A percentile compares a stretch with the other conserved stretches of the same genome.
phyloP scores from a whole-genome alignment of 2,888 invertebrate genomes.

The Tridacna crocea region DNA sequence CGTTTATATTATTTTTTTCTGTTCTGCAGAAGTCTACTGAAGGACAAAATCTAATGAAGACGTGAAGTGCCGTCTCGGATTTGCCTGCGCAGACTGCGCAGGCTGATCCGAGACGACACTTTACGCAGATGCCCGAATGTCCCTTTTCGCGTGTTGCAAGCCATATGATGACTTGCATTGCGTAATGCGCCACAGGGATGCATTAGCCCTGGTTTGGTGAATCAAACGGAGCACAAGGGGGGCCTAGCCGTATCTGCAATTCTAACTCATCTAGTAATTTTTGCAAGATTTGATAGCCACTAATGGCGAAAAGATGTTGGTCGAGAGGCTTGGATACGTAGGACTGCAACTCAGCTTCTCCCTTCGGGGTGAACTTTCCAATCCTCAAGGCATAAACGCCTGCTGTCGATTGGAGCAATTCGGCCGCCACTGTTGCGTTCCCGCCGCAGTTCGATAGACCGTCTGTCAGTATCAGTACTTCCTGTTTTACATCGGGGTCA shows the following conservation, averaged over 20 bases:
- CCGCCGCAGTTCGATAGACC: conserved; percentile 33
- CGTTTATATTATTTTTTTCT: too few relatives aligned
- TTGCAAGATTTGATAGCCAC: neutral
- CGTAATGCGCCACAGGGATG: too few relatives aligned
- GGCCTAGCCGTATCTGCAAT: neutral
- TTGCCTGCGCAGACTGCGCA: too few relatives aligned
- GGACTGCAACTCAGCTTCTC: neutral
- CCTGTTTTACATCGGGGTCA: conserved; percentile 28
- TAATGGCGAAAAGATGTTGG: conserved; percentile 11
- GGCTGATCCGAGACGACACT: too few relatives aligned
- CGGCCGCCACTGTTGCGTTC: conserved; percentile 4
- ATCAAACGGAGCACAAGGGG: conserved; percentile 26
- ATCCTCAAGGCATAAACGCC: conserved; percentile 18
- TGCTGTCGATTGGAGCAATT: neutral
- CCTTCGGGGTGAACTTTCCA: neutral
- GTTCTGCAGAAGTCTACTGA: too few relatives aligned
- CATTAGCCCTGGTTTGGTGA: too few relatives aligned
- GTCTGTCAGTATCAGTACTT: conserved; percentile 32
- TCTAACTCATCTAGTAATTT: conserved; percentile 2
- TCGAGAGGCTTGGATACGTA: conserved; percentile 17
- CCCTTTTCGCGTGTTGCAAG: too few relatives aligned
- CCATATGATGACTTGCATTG: too few relatives aligned
- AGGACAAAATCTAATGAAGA: too few relatives aligned
- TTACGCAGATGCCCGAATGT: too few relatives aligned
- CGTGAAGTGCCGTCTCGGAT: too few relatives aligned